A percentile compares a stretch with the other conserved stretches of the same genome.
Evolutionary conservation across 2,113 vertebrate genomes (phyloP).

Genomic region (Oryzias celebensis): DNA sequence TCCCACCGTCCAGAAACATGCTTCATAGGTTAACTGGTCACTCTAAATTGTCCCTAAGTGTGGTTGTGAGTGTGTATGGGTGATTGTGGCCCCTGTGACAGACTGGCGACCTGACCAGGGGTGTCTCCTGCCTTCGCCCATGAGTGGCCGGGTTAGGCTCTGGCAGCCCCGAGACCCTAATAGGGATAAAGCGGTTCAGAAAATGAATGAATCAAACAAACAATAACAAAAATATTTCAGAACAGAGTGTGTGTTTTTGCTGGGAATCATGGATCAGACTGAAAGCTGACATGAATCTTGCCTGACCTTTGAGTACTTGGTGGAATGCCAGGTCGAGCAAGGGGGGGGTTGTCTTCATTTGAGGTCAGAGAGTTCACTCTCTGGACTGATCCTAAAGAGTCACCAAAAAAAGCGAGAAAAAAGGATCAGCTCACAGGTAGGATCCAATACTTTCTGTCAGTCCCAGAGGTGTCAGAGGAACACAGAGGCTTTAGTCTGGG

Average conservation of each 20-base stretch:
- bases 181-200: too few species aligned
- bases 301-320: slow-evolving; percentile 27
- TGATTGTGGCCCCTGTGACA: too few species aligned
- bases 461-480: slow-evolving; percentile 1
- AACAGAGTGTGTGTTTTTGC: neutral
- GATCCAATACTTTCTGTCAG: neutral
- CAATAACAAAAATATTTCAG: neutral
- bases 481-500: slow-evolving; percentile 1
- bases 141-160: too few species aligned
- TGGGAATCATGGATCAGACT: slow-evolving; percentile 14
- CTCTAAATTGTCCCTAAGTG: too few species aligned
- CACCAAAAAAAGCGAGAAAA: slow-evolving; percentile 53
- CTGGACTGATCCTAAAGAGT: slow-evolving; percentile 43
- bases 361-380: slow-evolving; percentile 56
- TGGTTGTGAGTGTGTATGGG: too few species aligned
- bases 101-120: too few species aligned
- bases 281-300: slow-evolving; percentile 20
- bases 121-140: too few species aligned
- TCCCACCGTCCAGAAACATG: too few species aligned
- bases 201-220: too few species aligned
- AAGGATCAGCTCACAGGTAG: slow-evolving; percentile 39
- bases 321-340: too few species aligned
- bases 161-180: too few species aligned
- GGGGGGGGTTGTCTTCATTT: slow-evolving; percentile 16
- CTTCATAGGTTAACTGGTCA: too few species aligned